Evolutionary conservation across 1,140 invertebrate species (phyloP).

Genomic region (Aphelinus atriplicis): DNA sequence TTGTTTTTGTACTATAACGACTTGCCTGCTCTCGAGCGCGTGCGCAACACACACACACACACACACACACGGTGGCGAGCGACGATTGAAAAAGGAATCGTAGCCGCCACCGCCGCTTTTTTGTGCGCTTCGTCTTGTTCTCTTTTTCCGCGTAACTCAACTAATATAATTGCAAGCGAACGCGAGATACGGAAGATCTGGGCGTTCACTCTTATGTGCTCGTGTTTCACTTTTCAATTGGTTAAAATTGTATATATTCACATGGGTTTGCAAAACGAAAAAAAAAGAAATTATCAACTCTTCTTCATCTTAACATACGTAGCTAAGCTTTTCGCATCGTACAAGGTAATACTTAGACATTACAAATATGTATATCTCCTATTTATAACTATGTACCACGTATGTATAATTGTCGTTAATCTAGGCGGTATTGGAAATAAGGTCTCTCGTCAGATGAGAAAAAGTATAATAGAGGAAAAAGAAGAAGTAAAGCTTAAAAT

Average conservation of each 20-base stretch:
- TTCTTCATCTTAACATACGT: slow-evolving; percentile 18
- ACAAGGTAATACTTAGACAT: slow-evolving; percentile 36
- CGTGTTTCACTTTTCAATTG: not conserved
- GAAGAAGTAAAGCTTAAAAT: slow-evolving; percentile 26
- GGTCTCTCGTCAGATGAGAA: slow-evolving; percentile 32
- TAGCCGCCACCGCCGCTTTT: not conserved
- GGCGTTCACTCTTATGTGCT: slow-evolving; percentile 16
- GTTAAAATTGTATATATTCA: too few relatives aligned
- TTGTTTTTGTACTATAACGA: slow-evolving; percentile 39
- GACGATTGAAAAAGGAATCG: not conserved
- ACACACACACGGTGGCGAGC: slow-evolving; percentile 3
- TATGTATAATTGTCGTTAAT: slow-evolving; percentile 15
- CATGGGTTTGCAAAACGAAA: not conserved
- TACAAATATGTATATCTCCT: slow-evolving; percentile 31
- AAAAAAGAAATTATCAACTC: slow-evolving; percentile 1
- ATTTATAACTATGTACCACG: slow-evolving; percentile 18
- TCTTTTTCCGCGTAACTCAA: not conserved
- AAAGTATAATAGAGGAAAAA: not conserved
- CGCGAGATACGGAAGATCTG: slow-evolving; percentile 7
- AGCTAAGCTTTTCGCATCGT: slow-evolving; percentile 27
- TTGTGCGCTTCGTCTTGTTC: not conserved
- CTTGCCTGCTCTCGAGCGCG: not conserved
- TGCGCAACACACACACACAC: too few relatives aligned
- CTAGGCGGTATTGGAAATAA: slow-evolving; percentile 28
- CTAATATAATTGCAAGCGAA: not conserved